phyloP scores from a whole-genome alignment of 2,797 vertebrate species.

The Peromyscus attwateri region DNA sequence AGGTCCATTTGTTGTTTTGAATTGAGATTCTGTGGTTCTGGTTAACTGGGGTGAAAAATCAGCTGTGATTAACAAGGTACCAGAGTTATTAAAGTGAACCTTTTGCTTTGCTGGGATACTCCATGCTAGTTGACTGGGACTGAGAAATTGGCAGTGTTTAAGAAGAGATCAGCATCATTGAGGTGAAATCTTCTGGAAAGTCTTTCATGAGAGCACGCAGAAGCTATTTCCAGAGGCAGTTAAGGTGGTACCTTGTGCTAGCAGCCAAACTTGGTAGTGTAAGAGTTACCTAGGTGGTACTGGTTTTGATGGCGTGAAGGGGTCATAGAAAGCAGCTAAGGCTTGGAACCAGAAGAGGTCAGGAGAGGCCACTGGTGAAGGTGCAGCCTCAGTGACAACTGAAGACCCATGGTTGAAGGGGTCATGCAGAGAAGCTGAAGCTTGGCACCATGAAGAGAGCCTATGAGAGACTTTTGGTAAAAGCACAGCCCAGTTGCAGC shows the following conservation, averaged over 20 bases:
- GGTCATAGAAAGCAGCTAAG: neutral
- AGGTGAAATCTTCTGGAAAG: neutral
- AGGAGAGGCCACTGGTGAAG: neutral
- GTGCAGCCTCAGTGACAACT: neutral
- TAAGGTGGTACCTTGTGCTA: neutral
- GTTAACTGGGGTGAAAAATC: neutral
- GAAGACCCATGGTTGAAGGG: neutral
- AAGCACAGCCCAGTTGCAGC: neutral
- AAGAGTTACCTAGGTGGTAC: neutral
- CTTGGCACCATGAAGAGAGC: neutral
- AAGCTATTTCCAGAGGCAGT: neutral
- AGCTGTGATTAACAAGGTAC: neutral
- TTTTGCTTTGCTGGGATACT: neutral
- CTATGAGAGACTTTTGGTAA: neutral
- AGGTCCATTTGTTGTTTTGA: neutral
- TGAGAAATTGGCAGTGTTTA: neutral
- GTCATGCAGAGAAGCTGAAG: neutral
- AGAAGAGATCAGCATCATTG: neutral
- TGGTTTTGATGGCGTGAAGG: neutral
- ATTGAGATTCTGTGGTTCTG: neutral
- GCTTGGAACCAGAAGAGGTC: neutral
- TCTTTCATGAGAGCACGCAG: neutral
- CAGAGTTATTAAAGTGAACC: neutral
- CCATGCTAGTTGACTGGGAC: neutral
- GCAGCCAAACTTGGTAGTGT: neutral